Evolutionary conservation across 2,888 invertebrate genomes (phyloP).

Genomic region (Monochamus alternatus): DNA sequence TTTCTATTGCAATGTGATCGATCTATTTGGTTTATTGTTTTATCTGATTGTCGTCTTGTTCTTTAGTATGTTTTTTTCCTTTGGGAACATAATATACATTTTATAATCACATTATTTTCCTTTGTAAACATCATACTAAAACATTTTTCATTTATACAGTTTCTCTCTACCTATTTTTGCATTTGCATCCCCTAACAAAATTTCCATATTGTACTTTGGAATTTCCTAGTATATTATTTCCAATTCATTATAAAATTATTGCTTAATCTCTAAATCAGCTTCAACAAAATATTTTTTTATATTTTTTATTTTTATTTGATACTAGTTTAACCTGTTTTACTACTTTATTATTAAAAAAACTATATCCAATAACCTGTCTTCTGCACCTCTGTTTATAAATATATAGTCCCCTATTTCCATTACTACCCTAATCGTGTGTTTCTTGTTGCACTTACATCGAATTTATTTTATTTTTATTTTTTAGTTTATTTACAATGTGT

Average conservation of each 20-base stretch:
- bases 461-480: background rate
- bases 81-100: background rate
- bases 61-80: background rate
- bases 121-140: background rate
- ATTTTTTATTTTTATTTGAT: background rate
- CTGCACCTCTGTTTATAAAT: background rate
- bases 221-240: background rate
- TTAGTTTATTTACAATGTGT: background rate
- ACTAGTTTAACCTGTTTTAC: background rate
- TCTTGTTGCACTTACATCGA: background rate
- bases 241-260: background rate
- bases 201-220: background rate
- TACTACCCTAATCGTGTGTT: background rate
- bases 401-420: background rate
- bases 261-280: background rate
- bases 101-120: slow-evolving; percentile 1
- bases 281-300: background rate
- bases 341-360: too few relatives aligned
- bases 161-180: slow-evolving; percentile 1
- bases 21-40: background rate
- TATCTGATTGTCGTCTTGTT: background rate
- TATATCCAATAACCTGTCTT: background rate
- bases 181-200: background rate
- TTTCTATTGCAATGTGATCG: background rate
- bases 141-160: background rate